Percentiles rank a stretch among this genome's conserved stretches.
Conservation (phyloP, 2,888 invertebrate species). For the Molorchus minor region DNA sequence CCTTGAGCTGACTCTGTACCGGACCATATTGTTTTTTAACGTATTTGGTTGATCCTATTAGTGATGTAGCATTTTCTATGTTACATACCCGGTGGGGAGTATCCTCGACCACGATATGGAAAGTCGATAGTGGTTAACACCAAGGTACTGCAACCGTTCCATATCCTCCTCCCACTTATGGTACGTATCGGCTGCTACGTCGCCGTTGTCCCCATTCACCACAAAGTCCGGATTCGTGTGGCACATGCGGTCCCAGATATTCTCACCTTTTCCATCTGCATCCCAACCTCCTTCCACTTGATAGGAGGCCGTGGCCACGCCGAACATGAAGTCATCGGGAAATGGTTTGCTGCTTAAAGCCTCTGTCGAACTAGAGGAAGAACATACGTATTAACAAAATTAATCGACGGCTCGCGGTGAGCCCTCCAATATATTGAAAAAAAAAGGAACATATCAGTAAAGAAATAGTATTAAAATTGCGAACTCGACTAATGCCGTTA, state of each 20-base stretch:
- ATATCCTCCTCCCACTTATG: conserved; percentile 70
- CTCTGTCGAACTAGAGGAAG: not conserved
- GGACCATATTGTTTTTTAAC: too few species aligned
- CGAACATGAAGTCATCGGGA: conserved; percentile 37
- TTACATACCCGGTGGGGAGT: conserved; percentile 76
- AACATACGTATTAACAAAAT: too few species aligned
- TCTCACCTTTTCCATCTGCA: conserved; percentile 66
- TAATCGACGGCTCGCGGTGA: too few species aligned
- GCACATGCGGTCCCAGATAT: conserved; percentile 75
- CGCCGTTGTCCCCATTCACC: conserved; percentile 66
- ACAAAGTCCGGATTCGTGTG: conserved; percentile 65
- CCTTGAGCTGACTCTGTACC: too few species aligned
- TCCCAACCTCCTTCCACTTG: conserved; percentile 43
- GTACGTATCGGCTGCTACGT: conserved; percentile 73
- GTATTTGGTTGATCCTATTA: too few species aligned
- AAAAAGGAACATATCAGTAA: too few species aligned
- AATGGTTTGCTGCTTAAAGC: conserved; percentile 26
- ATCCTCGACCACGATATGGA: conserved; percentile 81
- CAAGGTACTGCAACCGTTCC: conserved; percentile 69
- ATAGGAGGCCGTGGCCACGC: conserved; percentile 39
- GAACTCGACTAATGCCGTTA: too few species aligned
- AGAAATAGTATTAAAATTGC: too few species aligned
- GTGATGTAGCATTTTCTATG: too few species aligned
- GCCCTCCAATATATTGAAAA: too few species aligned
- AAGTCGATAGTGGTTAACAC: conserved; percentile 74